Evolutionary conservation across 2,113 vertebrate species (phyloP), one percentile per base, ranked within the genome.

Genomic region (Platysternon megacephalum): DNA sequence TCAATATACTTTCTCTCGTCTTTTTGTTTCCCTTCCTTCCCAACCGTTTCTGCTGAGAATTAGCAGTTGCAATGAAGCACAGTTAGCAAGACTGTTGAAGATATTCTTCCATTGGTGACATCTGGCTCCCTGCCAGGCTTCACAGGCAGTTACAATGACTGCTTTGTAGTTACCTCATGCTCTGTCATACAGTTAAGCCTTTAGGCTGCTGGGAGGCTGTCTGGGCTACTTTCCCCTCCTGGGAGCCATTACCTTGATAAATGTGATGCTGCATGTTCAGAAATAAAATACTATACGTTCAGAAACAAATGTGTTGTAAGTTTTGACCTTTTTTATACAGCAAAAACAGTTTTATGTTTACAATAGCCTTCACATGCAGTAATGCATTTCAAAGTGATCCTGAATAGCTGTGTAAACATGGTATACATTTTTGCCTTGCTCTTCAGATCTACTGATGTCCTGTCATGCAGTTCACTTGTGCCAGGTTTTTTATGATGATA

Each of bases 271-370:
- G 55, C n/a, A 82, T 51, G 0, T 85, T 81, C 76, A 91, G 91
- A 82, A 97, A 94, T 90, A 87, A 56, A 93, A 90, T 88, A 39
- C 42, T 48, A 52, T 19, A 65, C 55, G 0, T 91, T 93, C 53
- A 74, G 80, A 94, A 98, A 88, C 83, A 97, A 93, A 87, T 3
- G 19, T 53, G 44, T 87, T 94, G 85, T 91, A 94, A 97, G 95
- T 96, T 92, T 82, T 96, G 81, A 95, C 91, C 95, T 95, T 97
- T 96, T 96, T 81, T 32, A 52, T 89, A 7, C 85, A 58, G n/a
- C 49, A 76, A 84, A 52, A 87, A 24, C 9, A 2, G 12, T 4
- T 91, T 90, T 7, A 0, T 93, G 93, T 92, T 87, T 95, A 4
- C 29, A 4, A 48, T 53, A 93, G 80, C 85, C 65, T 95, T 94